phyloP scores from a whole-genome alignment of 2,888 invertebrate species.

The Notodonta dromedarius region DNA sequence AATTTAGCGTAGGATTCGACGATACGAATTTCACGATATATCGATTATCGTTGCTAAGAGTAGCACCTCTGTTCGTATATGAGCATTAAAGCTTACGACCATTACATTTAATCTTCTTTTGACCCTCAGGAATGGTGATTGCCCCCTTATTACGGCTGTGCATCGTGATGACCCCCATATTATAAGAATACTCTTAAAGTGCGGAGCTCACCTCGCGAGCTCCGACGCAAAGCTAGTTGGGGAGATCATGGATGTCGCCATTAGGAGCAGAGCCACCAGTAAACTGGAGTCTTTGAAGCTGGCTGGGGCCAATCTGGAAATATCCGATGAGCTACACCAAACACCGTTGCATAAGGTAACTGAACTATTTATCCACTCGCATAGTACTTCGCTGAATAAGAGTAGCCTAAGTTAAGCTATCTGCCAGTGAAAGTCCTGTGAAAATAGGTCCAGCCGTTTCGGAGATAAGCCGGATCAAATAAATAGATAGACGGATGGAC shows the following conservation, averaged over 20 bases:
- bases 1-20: too few relatives aligned
- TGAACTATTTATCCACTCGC: too few relatives aligned
- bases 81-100: too few relatives aligned
- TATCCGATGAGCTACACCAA: constrained; percentile 85
- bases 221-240: constrained; percentile 84
- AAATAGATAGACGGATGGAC: too few relatives aligned
- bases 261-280: constrained; percentile 83
- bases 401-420: too few relatives aligned
- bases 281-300: constrained; percentile 85
- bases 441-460: too few relatives aligned
- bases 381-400: too few relatives aligned
- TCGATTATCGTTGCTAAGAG: too few relatives aligned
- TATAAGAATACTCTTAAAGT: constrained; percentile 87
- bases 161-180: constrained; percentile 85
- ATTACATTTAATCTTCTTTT: not conserved
- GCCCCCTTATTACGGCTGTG: constrained; percentile 89
- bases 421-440: too few relatives aligned
- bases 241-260: constrained; percentile 87
- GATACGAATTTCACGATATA: too few relatives aligned
- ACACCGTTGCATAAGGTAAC: constrained; percentile 87
- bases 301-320: constrained; percentile 88
- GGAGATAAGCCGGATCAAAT: too few relatives aligned
- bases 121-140: constrained; percentile 78
- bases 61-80: too few relatives aligned
- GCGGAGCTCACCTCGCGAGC: constrained; percentile 89